Percentiles rank a stretch among this genome's conserved stretches.
phyloP scores from a whole-genome alignment of 1,140 invertebrate species.

The Acromyrmex echinatior region DNA sequence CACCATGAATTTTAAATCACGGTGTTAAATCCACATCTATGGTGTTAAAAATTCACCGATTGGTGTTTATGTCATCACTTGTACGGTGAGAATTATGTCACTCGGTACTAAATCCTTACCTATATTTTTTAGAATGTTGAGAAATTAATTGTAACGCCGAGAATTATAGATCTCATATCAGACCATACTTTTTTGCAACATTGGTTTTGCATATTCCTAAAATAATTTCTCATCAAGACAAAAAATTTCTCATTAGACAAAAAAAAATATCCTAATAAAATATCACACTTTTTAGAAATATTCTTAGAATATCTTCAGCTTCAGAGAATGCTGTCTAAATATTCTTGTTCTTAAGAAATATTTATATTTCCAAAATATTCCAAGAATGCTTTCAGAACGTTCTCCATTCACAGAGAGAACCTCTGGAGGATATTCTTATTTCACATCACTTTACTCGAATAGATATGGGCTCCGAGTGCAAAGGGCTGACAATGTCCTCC shows the following conservation, averaged over 20 bases:
- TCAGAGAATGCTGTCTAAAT: background rate
- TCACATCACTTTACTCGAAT: constrained; percentile 37
- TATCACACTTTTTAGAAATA: background rate
- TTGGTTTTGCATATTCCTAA: background rate
- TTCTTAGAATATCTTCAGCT: constrained; percentile 4
- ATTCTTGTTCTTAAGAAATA: constrained; percentile 11
- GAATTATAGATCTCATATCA: background rate
- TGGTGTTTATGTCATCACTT: too few species aligned
- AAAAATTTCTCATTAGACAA: too few species aligned
- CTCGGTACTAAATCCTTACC: too few species aligned
- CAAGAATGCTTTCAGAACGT: constrained; percentile 11
- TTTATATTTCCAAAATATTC: constrained; percentile 18
- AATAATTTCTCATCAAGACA: background rate
- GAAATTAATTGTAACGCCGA: background rate
- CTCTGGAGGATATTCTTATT: constrained; percentile 26
- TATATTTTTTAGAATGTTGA: background rate
- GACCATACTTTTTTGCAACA: background rate
- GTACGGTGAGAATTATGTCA: too few species aligned
- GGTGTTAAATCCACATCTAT: too few species aligned
- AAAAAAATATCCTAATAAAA: too few species aligned
- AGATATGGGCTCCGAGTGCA: constrained; percentile 32
- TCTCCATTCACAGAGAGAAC: constrained; percentile 35
- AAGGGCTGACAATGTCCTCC: constrained; percentile 45
- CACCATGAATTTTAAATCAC: too few species aligned
- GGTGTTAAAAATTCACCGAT: too few species aligned